Base-by-base conservation (phyloP, 2,888 invertebrate genomes). In the Esperia sulphurella region DNA sequence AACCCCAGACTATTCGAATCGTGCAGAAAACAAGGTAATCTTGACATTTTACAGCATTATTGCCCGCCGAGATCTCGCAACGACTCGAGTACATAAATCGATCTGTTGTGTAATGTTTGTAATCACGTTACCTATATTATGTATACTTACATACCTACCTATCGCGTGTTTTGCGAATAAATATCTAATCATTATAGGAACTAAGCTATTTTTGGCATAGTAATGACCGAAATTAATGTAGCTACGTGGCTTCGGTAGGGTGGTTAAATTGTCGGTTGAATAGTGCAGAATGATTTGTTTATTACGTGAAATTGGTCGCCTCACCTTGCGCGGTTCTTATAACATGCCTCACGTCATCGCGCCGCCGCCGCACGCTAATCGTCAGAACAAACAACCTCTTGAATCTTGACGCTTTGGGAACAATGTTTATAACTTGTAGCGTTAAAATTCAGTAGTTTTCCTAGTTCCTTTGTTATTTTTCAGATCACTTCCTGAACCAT, bases 91-190 rank as follows among this genome's bases (percentile, higher is more conserved):
- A 54, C 53, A 53, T 54, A 58, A 57, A 71, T 70, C 69, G 60
- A 67, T 68, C 56, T 59, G 62, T 71, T 68, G 75, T 73, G 67
- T 71, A 71, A 71, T 78, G 79, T 79, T 80, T 78, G 67, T 78
- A 75, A 76, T 79, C 75, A 75, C 55, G 57, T 58, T 62, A 58
- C 58, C 52, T 59, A 57, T 57, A 48, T 54, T 64, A 59, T 48
- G 46, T 59, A 55, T 55, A 53, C 45, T 31, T 54, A 53, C 40
- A 29, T 56, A 50, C 48, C 50, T 56, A 50, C 48, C 50, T 53
- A 52, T 44, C 54, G 57, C 57, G 51, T 63, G 58, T 54, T 63
- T 68, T 54, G 55, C 53, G 54, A 57, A 57, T 57, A 58, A 48
- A 52, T 53, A 45, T 43, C 35, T 52, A 12, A 43, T 41, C 43